Evolutionary conservation across 2,888 invertebrate species (phyloP).

Genomic region (Campaea margaritaria): DNA sequence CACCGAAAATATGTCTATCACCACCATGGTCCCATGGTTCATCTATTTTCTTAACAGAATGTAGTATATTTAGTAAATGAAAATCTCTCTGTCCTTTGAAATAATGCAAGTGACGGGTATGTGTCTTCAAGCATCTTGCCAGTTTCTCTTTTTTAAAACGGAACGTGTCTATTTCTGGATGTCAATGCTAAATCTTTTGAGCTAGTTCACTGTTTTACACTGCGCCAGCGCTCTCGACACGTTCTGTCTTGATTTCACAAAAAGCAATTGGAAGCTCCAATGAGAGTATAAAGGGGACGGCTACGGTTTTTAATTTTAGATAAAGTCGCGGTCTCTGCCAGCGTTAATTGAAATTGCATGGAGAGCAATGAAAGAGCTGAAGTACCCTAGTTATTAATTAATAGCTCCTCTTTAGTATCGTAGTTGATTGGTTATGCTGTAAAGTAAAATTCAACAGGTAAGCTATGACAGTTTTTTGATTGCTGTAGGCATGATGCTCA

Average conservation of each 20-base stretch:
- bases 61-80: no score
- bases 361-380: conserved; percentile 10
- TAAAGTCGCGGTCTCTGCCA: conserved; percentile 20
- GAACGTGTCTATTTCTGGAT: neutral
- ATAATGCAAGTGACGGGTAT: no score
- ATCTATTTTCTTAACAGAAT: no score
- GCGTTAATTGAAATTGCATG: conserved; percentile 21
- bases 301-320: conserved; percentile 34
- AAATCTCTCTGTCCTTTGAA: no score
- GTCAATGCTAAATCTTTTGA: neutral
- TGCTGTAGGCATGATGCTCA: no score
- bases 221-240: conserved; percentile 38
- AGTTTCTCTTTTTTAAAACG: no score
- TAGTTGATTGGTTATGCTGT: no score
- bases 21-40: no score
- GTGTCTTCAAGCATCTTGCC: no score
- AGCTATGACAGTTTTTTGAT: no score
- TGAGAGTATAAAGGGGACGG: conserved; percentile 38
- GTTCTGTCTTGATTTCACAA: conserved; percentile 40
- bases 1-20: no score
- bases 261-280: conserved; percentile 40
- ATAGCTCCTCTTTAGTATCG: conserved; percentile 6
- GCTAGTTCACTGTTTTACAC: conserved; percentile 7
- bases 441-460: no score
- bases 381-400: conserved; percentile 14